These are phyloP conservation scores for Agrypnia vestita DNA, from an alignment of 1,140 invertebrate species.

Conservation along the genomic window DNA sequence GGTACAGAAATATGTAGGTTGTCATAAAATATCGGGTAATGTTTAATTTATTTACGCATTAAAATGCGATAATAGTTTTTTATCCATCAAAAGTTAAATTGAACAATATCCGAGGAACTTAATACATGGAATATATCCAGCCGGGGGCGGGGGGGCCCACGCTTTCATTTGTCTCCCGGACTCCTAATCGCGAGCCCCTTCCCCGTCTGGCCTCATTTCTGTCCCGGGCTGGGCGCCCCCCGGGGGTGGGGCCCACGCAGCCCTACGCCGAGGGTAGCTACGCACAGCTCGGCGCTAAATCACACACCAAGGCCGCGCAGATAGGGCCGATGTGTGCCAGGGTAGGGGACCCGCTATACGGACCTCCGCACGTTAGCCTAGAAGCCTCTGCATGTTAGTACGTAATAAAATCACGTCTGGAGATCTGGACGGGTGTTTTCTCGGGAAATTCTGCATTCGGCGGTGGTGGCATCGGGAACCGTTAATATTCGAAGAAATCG, in stretches of 20 bases:
- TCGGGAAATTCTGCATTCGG: not conserved
- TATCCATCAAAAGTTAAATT: slow-evolving; percentile 33
- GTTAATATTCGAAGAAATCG: not conserved
- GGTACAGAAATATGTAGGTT: too few relatives aligned
- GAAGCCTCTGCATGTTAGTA: slow-evolving; percentile 2
- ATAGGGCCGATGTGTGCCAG: not conserved
- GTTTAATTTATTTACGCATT: not conserved
- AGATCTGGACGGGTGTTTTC: slow-evolving; percentile 8
- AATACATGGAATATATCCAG: slow-evolving; percentile 9
- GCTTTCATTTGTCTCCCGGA: slow-evolving; percentile 57
- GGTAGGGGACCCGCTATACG: not conserved
- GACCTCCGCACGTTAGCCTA: not conserved
- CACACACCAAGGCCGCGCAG: slow-evolving; percentile 30
- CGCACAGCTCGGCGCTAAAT: slow-evolving; percentile 28
- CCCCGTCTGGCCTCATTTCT: slow-evolving; percentile 34
- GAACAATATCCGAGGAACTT: slow-evolving; percentile 26
- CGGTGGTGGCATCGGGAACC: not conserved
- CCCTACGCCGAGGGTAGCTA: slow-evolving; percentile 6
- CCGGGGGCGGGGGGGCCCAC: slow-evolving; percentile 44
- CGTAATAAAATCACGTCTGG: slow-evolving; percentile 7
- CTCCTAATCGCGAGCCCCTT: slow-evolving; percentile 52
- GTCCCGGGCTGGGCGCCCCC: slow-evolving; percentile 11
- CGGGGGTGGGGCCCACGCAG: not conserved
- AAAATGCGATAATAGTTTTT: not conserved
- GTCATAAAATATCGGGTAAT: too few relatives aligned